Conservation (phyloP, 2,113 vertebrate species). For the Macquaria australasica region DNA sequence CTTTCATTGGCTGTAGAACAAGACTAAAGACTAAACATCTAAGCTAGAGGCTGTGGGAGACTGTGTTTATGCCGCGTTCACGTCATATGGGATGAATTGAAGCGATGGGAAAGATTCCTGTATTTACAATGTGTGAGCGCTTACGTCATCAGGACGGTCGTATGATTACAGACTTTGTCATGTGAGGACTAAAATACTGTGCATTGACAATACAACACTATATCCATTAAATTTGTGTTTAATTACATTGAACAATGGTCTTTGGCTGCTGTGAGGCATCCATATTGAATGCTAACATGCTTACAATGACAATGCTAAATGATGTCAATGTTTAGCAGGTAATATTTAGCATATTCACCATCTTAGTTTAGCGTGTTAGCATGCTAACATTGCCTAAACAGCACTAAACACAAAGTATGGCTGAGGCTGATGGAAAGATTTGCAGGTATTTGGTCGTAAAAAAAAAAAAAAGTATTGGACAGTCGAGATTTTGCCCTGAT, state of each 20-base stretch:
- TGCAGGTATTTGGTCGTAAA: too few species aligned
- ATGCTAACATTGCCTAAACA: neutral
- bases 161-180: neutral
- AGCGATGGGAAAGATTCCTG: neutral
- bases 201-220: neutral
- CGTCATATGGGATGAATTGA: neutral
- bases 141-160: neutral
- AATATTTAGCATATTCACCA: neutral
- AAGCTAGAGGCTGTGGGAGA: neutral
- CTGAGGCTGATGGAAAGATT: neutral
- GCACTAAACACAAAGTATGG: too few species aligned
- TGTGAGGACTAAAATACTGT: neutral
- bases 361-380: neutral
- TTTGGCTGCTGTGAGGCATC: neutral
- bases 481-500: neutral
- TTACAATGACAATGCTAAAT: neutral
- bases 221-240: neutral
- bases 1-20: neutral
- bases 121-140: too few species aligned
- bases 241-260: too few species aligned
- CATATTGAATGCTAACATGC: neutral
- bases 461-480: neutral
- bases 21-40: neutral
- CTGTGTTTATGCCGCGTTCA: neutral
- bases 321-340: neutral